Conservation (phyloP, 2,888 invertebrate genomes). For the Yponomeuta malinellus region DNA sequence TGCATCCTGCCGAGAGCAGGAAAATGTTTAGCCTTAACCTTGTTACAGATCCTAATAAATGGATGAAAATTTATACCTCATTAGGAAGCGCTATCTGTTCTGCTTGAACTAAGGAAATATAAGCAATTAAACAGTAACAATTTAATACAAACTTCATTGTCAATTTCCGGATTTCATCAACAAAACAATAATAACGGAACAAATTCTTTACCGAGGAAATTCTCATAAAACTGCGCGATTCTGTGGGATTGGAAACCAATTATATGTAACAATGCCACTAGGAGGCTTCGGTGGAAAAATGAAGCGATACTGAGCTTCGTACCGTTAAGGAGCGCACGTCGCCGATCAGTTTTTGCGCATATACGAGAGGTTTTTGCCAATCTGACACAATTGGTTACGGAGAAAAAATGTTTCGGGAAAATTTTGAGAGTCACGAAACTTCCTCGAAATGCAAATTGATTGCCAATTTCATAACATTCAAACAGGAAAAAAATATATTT, state of each 20-base stretch:
- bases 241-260: neutral
- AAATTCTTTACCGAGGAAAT: neutral
- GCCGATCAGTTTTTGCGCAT: conserved; percentile 11
- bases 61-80: neutral
- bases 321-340: conserved; percentile 11
- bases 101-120: neutral
- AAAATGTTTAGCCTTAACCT: neutral
- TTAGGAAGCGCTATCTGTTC: neutral
- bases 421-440: neutral
- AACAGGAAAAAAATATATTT: neutral
- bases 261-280: neutral
- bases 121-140: neutral
- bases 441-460: neutral
- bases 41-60: no score
- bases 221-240: neutral
- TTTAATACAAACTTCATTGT: neutral
- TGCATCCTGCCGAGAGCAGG: neutral
- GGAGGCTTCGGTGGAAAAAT: conserved; percentile 6
- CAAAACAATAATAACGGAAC: conserved; percentile 3
- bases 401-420: neutral
- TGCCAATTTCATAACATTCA: neutral
- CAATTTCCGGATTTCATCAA: neutral
- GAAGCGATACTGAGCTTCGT: conserved; percentile 1
- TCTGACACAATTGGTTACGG: neutral
- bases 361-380: conserved; percentile 1